Conservation (phyloP, 2,113 vertebrate species). For the Micronisus gabar region DNA sequence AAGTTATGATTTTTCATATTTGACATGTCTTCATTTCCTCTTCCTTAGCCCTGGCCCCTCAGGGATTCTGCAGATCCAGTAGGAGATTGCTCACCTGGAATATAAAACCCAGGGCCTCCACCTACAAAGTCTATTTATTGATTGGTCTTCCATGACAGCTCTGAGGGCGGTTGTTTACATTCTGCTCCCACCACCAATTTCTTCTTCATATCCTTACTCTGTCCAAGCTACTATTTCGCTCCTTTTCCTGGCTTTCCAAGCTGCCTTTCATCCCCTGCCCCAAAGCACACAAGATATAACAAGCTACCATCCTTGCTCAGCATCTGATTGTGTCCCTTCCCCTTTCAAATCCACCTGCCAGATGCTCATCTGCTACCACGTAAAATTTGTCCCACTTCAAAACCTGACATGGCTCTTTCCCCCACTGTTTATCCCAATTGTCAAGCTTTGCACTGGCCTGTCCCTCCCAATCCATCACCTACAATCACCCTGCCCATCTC, state of each 20-base stretch:
- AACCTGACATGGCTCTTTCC: background rate
- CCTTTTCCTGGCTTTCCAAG: background rate
- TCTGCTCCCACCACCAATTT: background rate
- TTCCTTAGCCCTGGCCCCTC: background rate
- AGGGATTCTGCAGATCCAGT: background rate
- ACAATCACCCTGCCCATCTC: background rate
- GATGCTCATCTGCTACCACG: background rate
- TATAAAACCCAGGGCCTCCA: background rate
- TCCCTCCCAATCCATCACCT: background rate
- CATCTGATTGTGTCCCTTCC: background rate
- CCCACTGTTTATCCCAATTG: background rate
- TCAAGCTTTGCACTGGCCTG: background rate
- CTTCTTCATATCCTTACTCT: background rate
- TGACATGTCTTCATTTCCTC: constrained; percentile 31
- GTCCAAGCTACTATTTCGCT: background rate
- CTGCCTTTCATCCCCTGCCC: background rate
- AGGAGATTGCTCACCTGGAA: constrained; percentile 9
- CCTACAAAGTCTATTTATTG: background rate
- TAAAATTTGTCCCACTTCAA: background rate
- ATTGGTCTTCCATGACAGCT: background rate
- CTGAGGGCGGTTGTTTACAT: background rate
- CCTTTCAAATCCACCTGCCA: background rate
- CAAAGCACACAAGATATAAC: background rate
- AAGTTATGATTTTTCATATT: background rate
- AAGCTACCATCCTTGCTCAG: background rate